These are phyloP conservation scores for Neoscelio sp. DNA, from an alignment of 2,888 invertebrate genomes.

Conservation along the genomic window DNA sequence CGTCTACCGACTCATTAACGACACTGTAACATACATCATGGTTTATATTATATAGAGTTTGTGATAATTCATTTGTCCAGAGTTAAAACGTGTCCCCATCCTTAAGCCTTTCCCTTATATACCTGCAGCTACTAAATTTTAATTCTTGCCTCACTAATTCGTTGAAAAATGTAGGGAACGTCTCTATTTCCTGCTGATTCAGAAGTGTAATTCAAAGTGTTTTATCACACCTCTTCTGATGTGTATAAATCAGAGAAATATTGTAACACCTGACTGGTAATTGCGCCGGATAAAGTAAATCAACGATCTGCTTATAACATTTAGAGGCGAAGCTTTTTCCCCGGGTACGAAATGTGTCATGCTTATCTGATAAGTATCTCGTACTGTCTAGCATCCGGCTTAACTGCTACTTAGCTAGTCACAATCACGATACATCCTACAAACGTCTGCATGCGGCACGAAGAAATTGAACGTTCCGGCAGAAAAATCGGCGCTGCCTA, in stretches of 20 bases:
- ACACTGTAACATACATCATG: no score
- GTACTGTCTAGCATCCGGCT: conserved; percentile 62
- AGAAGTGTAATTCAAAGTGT: conserved; percentile 6
- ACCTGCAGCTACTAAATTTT: no score
- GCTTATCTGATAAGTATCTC: conserved; percentile 66
- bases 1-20: no score
- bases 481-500: conserved; percentile 58
- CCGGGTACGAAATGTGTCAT: conserved; percentile 51
- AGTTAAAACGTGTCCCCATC: no score
- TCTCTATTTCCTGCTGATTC: conserved; percentile 20
- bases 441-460: conserved; percentile 53
- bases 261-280: conserved; percentile 44
- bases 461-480: conserved; percentile 60
- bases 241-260: conserved; percentile 46
- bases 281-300: conserved; percentile 50
- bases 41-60: no score
- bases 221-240: conserved; percentile 8
- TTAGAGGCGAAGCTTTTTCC: conserved; percentile 22
- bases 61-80: no score
- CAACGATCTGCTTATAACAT: conserved; percentile 25
- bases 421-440: conserved; percentile 61
- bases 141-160: no score
- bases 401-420: conserved; percentile 64
- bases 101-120: no score
- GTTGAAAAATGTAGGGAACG: no score